phyloP scores from a whole-genome alignment of 2,113 vertebrate species.

The Dascyllus trimaculatus region DNA sequence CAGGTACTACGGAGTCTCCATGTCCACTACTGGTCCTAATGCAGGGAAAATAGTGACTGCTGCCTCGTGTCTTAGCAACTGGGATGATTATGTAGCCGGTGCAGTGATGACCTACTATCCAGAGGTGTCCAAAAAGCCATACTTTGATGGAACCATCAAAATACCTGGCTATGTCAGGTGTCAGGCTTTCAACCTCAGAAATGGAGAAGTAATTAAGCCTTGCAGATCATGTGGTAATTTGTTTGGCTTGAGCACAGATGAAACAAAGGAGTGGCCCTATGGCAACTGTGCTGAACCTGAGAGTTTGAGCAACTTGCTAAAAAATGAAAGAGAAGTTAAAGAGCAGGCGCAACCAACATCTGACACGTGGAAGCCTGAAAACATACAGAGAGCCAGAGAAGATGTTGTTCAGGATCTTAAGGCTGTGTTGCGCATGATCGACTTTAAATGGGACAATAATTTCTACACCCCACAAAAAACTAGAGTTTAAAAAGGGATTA shows the following conservation, averaged over 20 bases:
- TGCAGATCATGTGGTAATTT: constrained; percentile 26
- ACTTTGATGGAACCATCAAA: constrained; percentile 43
- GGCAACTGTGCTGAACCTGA: constrained; percentile 55
- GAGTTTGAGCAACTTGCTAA: constrained; percentile 46
- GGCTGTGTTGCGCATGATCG: fast-evolving
- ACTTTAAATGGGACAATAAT: not conserved
- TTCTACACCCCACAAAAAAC: constrained; percentile 11
- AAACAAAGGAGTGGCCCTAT: fast-evolving
- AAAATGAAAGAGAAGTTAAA: not conserved
- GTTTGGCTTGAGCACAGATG: not conserved
- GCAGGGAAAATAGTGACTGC: not conserved
- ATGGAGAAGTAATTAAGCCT: fast-evolving
- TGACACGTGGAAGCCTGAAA: fast-evolving
- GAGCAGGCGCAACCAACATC: fast-evolving
- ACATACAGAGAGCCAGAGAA: fast-evolving
- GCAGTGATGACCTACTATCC: constrained; percentile 46
- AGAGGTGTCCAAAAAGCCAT: fast-evolving
- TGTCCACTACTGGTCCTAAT: fast-evolving
- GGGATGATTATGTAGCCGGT: constrained; percentile 27
- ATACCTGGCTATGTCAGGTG: constrained; percentile 15
- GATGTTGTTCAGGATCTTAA: fast-evolving
- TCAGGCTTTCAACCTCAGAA: not conserved
- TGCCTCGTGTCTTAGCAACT: not conserved
- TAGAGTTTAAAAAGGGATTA: too few relatives aligned
- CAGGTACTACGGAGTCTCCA: constrained; percentile 47